These are phyloP conservation scores for Halichondria panicea DNA, from an alignment of 37 sponge, comb jelly and placozoan genomes.

Conservation along the genomic window DNA sequence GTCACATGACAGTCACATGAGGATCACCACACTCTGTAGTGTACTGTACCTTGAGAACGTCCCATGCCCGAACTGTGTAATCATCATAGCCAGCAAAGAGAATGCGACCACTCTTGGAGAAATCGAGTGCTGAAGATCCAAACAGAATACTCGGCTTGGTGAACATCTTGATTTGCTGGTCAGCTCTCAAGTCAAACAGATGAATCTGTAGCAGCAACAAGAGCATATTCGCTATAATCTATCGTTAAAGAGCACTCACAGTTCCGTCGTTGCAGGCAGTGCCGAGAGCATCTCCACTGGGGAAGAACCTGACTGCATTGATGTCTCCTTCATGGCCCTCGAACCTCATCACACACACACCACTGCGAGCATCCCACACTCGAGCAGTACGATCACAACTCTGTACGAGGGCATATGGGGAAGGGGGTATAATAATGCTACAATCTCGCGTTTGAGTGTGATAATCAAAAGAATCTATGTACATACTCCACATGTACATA, in stretches of 20 bases:
- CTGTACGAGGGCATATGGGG: slow-evolving; percentile 12
- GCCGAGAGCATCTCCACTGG: slow-evolving; percentile 77
- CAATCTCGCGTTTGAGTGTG: too few relatives aligned
- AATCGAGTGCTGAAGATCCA: slow-evolving; percentile 71
- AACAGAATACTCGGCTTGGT: slow-evolving; percentile 71
- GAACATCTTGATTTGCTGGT: slow-evolving; percentile 74
- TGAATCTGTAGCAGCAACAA: slow-evolving; percentile 43
- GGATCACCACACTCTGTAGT: not conserved
- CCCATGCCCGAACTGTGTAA: slow-evolving; percentile 77
- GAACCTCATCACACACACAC: slow-evolving; percentile 71
- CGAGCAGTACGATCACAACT: slow-evolving; percentile 62
- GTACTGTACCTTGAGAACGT: slow-evolving; percentile 74
- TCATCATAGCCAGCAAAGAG: slow-evolving; percentile 88
- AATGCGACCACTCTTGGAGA: slow-evolving; percentile 80
- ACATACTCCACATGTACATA: too few relatives aligned
- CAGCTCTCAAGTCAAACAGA: slow-evolving; percentile 84
- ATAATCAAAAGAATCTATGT: too few relatives aligned
- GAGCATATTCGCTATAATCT: not conserved
- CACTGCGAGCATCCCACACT: slow-evolving; percentile 79
- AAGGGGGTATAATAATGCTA: too few relatives aligned
- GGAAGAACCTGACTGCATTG: slow-evolving; percentile 76
- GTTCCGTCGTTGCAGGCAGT: slow-evolving; percentile 79
- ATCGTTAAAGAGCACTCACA: slow-evolving; percentile 40
- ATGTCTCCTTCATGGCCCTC: slow-evolving; percentile 56
- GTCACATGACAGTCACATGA: not conserved